Conservation (phyloP, 2,888 invertebrate species). For the Stegophylla sp. region DNA sequence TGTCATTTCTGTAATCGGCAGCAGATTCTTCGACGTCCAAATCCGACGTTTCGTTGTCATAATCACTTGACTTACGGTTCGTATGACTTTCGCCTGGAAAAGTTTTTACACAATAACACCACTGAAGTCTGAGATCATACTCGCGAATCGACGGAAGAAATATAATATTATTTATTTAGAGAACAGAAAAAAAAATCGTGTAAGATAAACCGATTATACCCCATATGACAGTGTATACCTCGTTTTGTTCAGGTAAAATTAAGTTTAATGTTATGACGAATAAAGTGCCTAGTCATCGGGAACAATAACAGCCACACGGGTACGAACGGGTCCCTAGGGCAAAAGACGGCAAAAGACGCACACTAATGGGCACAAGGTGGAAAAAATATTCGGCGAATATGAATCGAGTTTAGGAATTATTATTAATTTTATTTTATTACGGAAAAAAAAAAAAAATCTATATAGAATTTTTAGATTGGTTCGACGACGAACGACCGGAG, state of each 20-base stretch:
- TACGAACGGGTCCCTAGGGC: constrained; percentile 41
- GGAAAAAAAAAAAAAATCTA: background rate
- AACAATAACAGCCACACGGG: constrained; percentile 40
- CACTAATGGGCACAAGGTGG: constrained; percentile 46
- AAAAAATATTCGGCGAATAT: constrained; percentile 25
- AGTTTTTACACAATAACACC: constrained; percentile 36
- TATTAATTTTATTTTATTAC: background rate
- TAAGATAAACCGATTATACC: constrained; percentile 9
- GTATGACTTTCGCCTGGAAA: constrained; percentile 46
- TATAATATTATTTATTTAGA: background rate
- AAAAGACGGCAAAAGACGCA: constrained; percentile 32
- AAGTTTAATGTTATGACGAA: constrained; percentile 26
- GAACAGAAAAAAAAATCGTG: background rate
- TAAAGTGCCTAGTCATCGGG: constrained; percentile 52
- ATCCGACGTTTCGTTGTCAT: constrained; percentile 45
- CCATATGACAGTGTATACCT: background rate
- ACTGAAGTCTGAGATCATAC: constrained; percentile 10
- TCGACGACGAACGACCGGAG: background rate
- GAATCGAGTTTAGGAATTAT: constrained; percentile 16
- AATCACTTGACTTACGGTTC: background rate
- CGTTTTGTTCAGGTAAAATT: constrained; percentile 35
- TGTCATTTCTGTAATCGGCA: background rate
- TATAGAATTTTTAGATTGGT: background rate
- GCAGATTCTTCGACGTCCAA: constrained; percentile 4
- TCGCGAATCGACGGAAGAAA: background rate